phyloP scores from a whole-genome alignment of 2,888 invertebrate species.

The Hyles lineata region DNA sequence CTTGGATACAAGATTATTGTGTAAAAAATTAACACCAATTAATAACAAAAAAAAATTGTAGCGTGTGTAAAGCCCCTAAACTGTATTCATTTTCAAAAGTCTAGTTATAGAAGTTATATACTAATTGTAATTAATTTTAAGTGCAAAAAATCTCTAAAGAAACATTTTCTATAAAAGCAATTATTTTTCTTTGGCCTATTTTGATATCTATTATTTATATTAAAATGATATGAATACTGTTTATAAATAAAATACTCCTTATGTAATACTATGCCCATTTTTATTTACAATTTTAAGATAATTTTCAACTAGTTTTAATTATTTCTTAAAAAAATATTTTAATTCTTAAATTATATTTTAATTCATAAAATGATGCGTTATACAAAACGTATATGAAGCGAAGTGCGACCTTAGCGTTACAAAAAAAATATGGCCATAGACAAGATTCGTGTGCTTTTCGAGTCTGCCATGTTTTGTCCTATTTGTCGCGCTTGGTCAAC shows the following conservation, averaged over 20 bases:
- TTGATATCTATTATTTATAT: neutral
- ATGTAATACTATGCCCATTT: no score
- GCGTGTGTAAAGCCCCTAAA: no score
- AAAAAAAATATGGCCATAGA: slow-evolving; percentile 74
- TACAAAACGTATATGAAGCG: neutral
- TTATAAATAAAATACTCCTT: neutral
- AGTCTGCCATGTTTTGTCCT: slow-evolving; percentile 85
- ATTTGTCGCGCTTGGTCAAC: slow-evolving; percentile 84
- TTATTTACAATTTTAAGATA: no score
- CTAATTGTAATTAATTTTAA: no score
- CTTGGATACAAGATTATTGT: no score
- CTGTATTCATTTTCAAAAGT: no score
- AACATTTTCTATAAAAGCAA: neutral
- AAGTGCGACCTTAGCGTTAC: slow-evolving; percentile 14
- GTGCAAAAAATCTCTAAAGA: no score
- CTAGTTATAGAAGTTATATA: no score
- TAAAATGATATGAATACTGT: no score
- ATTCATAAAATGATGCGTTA: neutral
- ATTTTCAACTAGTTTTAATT: neutral
- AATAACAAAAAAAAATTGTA: no score
- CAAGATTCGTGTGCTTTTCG: slow-evolving; percentile 77
- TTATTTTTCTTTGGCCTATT: neutral
- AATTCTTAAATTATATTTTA: neutral
- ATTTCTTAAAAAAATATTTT: neutral
- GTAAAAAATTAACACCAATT: no score